Evolutionary conservation across 2,888 invertebrate genomes (phyloP), one percentile per base, ranked within the genome.

Genomic region (Plemyria rubiginata): DNA sequence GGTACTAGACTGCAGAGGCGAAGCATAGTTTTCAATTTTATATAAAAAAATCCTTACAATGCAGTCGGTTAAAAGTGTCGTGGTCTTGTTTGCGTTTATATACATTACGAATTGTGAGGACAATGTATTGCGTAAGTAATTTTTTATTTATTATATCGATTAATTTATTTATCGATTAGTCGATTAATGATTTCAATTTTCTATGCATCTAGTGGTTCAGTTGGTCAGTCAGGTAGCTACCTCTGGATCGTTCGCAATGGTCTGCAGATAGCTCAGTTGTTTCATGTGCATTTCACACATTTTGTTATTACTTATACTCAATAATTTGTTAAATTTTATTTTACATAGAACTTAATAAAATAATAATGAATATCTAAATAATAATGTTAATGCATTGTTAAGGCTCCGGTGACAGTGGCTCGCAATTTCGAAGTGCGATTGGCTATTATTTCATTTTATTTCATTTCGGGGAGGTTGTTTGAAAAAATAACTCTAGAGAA

Each of bases 91-190:
- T 61, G 71, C 75, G 64, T 28, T 79, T 40, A 66, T 81, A 59
- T 82, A 70, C 66, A 67, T 74, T 49, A 67, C 70, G 5, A 75
- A 80, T 41, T 79, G 82, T 56, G 78, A 84, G 65, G 75, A 80
- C 50, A 65, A 60, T 58, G 73, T 68, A 71, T 67, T 90, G 59
- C 88, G 90, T 90, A 79, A 89, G 90, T 87, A 59, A 40, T 51
- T 52, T 61, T 51, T 56, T 41, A 11, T 8, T 45, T 43, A 43
- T 15, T 43, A 15, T 8, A 15, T 15, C 6, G 8, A 32, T 32
- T 1, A 0, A 7, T 29, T 29, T 29, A 29, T 15, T 43, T 13
- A 11, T 38, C 9, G 9, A 11, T n/a, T n/a, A 38, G 9, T 38
- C 11, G 11, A 3, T 38, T 9, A 9, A 38, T 7, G 40, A 15